phyloP scores from a whole-genome alignment of 2,888 invertebrate species.

The Trilocha varians region DNA sequence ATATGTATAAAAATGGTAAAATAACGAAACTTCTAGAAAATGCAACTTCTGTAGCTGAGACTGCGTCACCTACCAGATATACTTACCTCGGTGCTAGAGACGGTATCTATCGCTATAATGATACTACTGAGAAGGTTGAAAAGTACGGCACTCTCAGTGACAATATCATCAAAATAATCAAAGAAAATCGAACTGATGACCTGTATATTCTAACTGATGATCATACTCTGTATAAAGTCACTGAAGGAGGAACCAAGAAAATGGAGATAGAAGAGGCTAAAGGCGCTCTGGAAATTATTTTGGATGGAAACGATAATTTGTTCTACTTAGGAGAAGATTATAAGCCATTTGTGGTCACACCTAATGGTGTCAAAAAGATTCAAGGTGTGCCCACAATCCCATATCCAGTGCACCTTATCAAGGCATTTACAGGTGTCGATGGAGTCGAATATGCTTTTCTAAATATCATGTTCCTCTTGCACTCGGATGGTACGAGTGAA shows the following conservation, averaged over 20 bases:
- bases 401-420: no score
- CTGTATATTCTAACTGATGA: conserved; percentile 42
- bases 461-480: no score
- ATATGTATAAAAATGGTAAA: no score
- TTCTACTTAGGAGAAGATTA: conserved; percentile 38
- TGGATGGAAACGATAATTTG: conserved; percentile 43
- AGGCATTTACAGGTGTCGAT: no score
- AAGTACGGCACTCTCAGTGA: conserved; percentile 42
- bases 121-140: conserved; percentile 20
- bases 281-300: conserved; percentile 36
- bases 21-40: conserved; percentile 30
- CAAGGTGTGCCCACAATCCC: no score
- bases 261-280: conserved; percentile 28
- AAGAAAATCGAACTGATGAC: conserved; percentile 28
- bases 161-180: conserved; percentile 31
- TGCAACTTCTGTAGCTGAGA: conserved; percentile 29
- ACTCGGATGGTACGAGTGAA: no score
- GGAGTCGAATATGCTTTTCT: no score
- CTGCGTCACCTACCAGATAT: conserved; percentile 21
- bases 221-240: conserved; percentile 39
- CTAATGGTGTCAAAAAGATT: no score
- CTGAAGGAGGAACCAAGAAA: conserved; percentile 37
- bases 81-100: conserved; percentile 37
- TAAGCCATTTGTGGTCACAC: conserved; percentile 25
- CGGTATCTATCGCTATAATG: conserved; percentile 35